These are phyloP conservation scores for Holcopasites calliopsidis DNA, from an alignment of 1,140 invertebrate species.

Conservation along the genomic window DNA sequence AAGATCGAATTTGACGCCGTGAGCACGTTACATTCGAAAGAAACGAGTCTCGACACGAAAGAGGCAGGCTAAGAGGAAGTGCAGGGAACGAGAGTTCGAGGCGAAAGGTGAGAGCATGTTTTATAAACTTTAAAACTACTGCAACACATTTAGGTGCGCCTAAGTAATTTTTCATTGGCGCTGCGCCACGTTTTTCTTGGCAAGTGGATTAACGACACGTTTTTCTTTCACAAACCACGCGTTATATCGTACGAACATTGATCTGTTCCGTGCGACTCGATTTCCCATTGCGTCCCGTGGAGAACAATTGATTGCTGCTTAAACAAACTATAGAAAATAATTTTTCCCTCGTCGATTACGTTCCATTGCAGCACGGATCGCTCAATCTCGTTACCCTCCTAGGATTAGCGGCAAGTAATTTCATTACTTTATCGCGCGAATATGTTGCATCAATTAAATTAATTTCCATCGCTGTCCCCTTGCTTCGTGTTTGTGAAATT, in stretches of 20 bases:
- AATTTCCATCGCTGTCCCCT: neutral
- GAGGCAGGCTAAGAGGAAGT: neutral
- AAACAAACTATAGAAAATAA: neutral
- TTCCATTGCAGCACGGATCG: neutral
- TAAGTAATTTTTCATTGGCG: neutral
- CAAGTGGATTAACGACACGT: neutral
- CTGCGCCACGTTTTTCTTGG: neutral
- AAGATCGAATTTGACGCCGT: neutral
- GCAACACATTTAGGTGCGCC: neutral
- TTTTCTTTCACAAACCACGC: neutral
- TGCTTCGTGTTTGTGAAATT: neutral
- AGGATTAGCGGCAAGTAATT: neutral
- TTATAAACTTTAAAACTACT: neutral
- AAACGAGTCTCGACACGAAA: neutral
- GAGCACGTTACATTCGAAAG: neutral
- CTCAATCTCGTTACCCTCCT: neutral
- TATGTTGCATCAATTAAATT: conserved; percentile 11
- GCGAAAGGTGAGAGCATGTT: neutral
- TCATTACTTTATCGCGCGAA: neutral
- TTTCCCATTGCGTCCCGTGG: too few species aligned
- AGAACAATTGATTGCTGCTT: neutral
- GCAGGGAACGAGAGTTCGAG: neutral
- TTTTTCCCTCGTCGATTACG: neutral
- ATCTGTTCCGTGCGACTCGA: neutral
- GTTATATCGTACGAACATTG: neutral